phyloP scores from a whole-genome alignment of 2,888 invertebrate species.

The Leucophora obtusa region DNA sequence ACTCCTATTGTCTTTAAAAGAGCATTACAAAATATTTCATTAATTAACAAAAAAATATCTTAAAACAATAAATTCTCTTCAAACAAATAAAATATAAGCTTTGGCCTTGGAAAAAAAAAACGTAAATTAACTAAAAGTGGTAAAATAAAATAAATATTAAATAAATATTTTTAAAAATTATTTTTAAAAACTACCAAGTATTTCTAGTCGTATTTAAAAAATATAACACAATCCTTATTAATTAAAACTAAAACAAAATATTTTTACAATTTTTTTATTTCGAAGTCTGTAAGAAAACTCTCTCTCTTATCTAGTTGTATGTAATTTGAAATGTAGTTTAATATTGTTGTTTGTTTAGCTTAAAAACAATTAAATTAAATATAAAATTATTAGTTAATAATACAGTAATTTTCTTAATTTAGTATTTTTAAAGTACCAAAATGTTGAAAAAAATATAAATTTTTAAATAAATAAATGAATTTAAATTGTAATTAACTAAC shows the following conservation, averaged over 20 bases:
- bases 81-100: constrained; percentile 19
- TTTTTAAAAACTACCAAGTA: constrained; percentile 51
- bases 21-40: background rate
- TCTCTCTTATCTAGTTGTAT: constrained; percentile 36
- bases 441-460: constrained; percentile 29
- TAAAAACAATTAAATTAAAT: constrained; percentile 35
- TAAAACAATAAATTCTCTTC: constrained; percentile 1
- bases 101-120: constrained; percentile 29
- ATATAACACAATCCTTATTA: background rate
- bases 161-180: constrained; percentile 31
- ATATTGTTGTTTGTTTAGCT: constrained; percentile 59
- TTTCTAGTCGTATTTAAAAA: constrained; percentile 61
- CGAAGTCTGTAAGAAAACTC: constrained; percentile 9
- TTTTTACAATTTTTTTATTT: background rate
- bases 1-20: constrained; percentile 7
- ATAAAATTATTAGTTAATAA: constrained; percentile 40
- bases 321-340: constrained; percentile 48
- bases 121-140: constrained; percentile 3
- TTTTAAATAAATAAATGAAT: constrained; percentile 3
- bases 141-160: constrained; percentile 10
- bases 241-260: background rate
- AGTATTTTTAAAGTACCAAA: constrained; percentile 49
- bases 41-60: background rate
- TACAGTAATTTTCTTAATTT: constrained; percentile 46
- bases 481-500: constrained; percentile 5